phyloP scores from a whole-genome alignment of 2,888 invertebrate species.

The Tineola bisselliella region DNA sequence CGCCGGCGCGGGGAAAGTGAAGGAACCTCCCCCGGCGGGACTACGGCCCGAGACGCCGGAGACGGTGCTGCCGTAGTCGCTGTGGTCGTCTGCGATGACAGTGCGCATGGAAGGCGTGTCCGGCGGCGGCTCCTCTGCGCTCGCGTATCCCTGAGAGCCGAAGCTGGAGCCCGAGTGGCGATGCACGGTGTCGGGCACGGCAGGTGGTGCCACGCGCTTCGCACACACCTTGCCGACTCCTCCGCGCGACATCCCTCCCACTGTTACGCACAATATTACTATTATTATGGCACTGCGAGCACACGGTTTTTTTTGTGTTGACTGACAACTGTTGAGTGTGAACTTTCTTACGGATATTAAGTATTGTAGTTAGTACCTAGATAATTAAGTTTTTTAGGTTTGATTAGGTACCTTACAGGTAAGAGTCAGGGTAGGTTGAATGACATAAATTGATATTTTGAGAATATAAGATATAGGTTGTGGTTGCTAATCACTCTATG shows the following conservation, averaged over 20 bases:
- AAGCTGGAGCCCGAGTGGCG: constrained; percentile 84
- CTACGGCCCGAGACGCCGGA: constrained; percentile 77
- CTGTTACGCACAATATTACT: constrained; percentile 48
- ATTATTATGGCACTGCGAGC: too few species aligned
- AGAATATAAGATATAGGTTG: too few species aligned
- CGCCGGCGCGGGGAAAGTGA: constrained; percentile 79
- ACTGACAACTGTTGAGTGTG: too few species aligned
- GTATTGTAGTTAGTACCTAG: too few species aligned
- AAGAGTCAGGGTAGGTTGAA: too few species aligned
- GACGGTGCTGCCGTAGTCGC: constrained; percentile 72
- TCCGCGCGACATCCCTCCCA: constrained; percentile 84
- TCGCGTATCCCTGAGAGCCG: constrained; percentile 80
- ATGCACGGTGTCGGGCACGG: constrained; percentile 83
- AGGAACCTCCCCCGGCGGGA: constrained; percentile 56
- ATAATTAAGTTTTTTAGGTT: too few species aligned
- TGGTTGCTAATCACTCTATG: too few species aligned
- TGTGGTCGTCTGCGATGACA: constrained; percentile 66
- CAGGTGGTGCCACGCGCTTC: constrained; percentile 92
- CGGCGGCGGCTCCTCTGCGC: constrained; percentile 75
- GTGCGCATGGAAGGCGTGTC: constrained; percentile 68
- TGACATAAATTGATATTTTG: too few species aligned
- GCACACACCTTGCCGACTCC: constrained; percentile 74
- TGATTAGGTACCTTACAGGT: too few species aligned
- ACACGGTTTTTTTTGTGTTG: too few species aligned
- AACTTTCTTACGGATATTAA: too few species aligned